Conservation (phyloP, 2,113 vertebrate species). For the Toxostoma redivivum region DNA sequence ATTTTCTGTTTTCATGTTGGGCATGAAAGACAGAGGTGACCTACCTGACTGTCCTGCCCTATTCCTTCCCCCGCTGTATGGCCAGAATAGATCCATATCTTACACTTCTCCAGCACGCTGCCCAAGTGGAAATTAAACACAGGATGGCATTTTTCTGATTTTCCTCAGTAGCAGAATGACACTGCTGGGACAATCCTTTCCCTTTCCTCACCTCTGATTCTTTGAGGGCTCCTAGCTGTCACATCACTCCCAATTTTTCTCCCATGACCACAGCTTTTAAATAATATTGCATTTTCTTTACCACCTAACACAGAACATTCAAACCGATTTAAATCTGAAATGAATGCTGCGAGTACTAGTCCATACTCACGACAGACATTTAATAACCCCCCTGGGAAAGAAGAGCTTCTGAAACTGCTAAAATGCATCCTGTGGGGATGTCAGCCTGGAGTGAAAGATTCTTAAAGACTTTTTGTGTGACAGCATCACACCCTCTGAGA, state of each 20-base stretch:
- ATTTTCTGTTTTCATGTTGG: background rate
- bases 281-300: slow-evolving; percentile 45
- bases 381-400: slow-evolving; percentile 42
- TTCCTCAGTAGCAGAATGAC: background rate
- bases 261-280: slow-evolving; percentile 3
- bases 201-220: slow-evolving; percentile 24
- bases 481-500: slow-evolving; percentile 60
- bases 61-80: background rate
- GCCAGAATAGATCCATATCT: background rate
- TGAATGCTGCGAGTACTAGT: background rate
- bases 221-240: slow-evolving; percentile 4
- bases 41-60: background rate
- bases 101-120: background rate
- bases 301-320: slow-evolving; percentile 1
- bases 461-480: slow-evolving; percentile 63
- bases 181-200: slow-evolving; percentile 14
- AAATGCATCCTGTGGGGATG: slow-evolving; percentile 43
- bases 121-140: background rate
- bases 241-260: background rate
- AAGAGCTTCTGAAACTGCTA: slow-evolving; percentile 44
- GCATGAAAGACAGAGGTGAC: background rate
- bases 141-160: background rate
- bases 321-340: slow-evolving; percentile 52
- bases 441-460: slow-evolving; percentile 36
- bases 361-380: slow-evolving; percentile 18